Evolutionary conservation across 2,113 vertebrate genomes (phyloP).

Genomic region (Lophotis ruficrista): DNA sequence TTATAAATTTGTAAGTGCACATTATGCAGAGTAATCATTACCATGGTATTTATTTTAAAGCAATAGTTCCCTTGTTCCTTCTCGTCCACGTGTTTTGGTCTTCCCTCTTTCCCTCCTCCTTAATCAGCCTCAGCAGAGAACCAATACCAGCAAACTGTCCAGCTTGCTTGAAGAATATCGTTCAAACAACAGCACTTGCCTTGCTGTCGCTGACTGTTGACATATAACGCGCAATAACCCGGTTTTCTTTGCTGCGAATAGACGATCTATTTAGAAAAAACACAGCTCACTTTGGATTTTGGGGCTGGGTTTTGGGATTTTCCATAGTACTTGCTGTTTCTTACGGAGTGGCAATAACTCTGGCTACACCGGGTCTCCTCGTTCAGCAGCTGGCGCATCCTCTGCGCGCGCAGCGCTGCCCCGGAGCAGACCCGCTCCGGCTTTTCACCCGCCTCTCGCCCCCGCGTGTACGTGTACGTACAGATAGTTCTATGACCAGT

Average conservation of each 20-base stretch:
- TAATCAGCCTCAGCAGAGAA: constrained; percentile 22
- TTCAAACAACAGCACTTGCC: not conserved
- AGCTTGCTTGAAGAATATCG: not conserved
- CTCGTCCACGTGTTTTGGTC: not conserved
- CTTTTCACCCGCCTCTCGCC: not conserved
- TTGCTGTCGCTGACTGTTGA: not conserved
- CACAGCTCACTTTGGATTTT: not conserved
- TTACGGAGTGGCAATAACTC: not conserved
- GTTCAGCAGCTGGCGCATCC: not conserved
- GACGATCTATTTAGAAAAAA: not conserved
- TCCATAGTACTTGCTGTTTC: not conserved
- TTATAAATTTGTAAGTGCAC: constrained; percentile 67
- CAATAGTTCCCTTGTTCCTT: not conserved
- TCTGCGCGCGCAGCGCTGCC: not conserved
- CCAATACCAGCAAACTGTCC: not conserved
- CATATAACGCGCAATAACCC: not conserved
- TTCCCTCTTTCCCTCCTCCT: not conserved
- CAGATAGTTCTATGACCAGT: not conserved
- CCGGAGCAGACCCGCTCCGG: not conserved
- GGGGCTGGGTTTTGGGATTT: not conserved
- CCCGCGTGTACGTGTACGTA: accelerated
- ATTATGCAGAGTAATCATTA: constrained; percentile 50
- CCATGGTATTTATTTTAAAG: constrained; percentile 64
- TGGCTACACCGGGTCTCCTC: not conserved
- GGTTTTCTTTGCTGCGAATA: not conserved